Evolutionary conservation across 2,888 invertebrate species (phyloP), one percentile per base, ranked within the genome.

Genomic region (Leucoma salicis): DNA sequence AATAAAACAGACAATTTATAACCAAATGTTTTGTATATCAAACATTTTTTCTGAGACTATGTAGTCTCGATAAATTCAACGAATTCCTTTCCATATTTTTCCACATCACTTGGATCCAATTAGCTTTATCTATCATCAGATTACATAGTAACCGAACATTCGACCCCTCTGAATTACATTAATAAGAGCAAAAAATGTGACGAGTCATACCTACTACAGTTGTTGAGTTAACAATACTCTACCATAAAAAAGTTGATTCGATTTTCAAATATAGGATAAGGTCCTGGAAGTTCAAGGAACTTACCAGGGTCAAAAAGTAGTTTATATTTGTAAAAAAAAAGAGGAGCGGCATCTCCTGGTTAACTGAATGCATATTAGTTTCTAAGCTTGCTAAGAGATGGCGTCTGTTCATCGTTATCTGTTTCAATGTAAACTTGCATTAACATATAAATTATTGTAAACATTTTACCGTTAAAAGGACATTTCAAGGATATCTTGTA

Each of bases 71-170:
- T n/a, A 7, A 25, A n/a, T 33, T 11, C 7, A 14, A 16, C 31
- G 3, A 43, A 43, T 40, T 40, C 32, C n/a, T 36, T 10, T 10
- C 42, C 18, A 36, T 41, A 45, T 50, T 54, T 56, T 44, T 39
- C 41, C 49, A 27, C 44, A 48, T 62, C 62, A 64, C 46, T 62
- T 62, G 57, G 42, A 28, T 59, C 55, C 65, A 71, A 71, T 73
- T 74, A 72, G 65, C 49, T 57, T 71, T 75, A 74, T 73, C 71
- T 72, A 35, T 53, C 58, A 74, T 71, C 68, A 41, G 49, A 66
- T 63, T 58, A 66, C 53, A 31, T 37, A 53, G 55, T 56, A 53
- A 32, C 56, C 46, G 43, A 49, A 52, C 47, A 61, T 47, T 54
- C 55, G 57, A 58, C 55, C 61, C 64, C 52, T 66, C 62, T 52